Evolutionary conservation across 1,140 invertebrate species (phyloP).

Genomic region (Bombus cullumanus): DNA sequence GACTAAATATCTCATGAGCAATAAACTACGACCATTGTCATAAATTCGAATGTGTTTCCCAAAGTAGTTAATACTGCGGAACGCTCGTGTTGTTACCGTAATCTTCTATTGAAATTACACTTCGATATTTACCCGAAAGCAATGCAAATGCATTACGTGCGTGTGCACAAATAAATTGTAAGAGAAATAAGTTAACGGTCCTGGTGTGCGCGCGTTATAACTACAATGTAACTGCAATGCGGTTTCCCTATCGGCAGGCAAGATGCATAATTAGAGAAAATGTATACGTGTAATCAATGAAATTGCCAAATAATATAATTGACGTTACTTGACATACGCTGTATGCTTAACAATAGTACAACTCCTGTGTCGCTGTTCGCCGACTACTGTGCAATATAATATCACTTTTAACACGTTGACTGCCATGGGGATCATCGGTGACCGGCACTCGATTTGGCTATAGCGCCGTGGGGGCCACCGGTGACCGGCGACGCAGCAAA

Average conservation of each 20-base stretch:
- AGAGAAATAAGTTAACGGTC: slow-evolving; percentile 45
- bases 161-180: slow-evolving; percentile 45
- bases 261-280: slow-evolving; percentile 55
- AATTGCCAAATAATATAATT: slow-evolving; percentile 33
- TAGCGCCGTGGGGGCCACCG: too few species aligned
- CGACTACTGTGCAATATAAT: background rate
- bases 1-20: background rate
- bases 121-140: slow-evolving; percentile 38
- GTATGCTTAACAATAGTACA: slow-evolving; percentile 8
- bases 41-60: slow-evolving; percentile 33
- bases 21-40: slow-evolving; percentile 23
- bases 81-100: slow-evolving; percentile 8
- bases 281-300: slow-evolving; percentile 51
- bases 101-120: slow-evolving; percentile 52
- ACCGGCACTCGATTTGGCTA: too few species aligned
- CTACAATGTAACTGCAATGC: slow-evolving; percentile 35
- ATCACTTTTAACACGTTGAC: too few species aligned
- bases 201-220: slow-evolving; percentile 33
- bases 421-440: too few species aligned
- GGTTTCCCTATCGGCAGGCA: slow-evolving; percentile 42
- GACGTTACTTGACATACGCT: slow-evolving; percentile 46
- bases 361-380: background rate
- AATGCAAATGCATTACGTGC: slow-evolving; percentile 32
- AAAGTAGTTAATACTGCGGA: background rate
- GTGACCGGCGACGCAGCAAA: too few species aligned